Base-by-base conservation (phyloP, 1,140 invertebrate species). In the Lordiphosa collinella region DNA sequence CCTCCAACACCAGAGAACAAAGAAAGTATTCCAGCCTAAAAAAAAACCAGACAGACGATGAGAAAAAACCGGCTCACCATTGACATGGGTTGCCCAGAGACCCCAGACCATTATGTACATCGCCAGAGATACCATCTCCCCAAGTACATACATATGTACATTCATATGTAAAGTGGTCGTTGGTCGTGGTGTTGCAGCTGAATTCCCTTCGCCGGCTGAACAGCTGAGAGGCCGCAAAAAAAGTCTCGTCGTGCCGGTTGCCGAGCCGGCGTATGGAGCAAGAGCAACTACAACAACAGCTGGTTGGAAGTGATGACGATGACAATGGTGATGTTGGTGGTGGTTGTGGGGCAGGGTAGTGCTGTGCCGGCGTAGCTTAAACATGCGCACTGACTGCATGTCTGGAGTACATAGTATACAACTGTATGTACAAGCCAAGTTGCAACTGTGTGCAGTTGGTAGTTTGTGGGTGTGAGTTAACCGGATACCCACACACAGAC, bases 241-340 rank as follows among this genome's bases (percentile, higher is more conserved):
- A 18, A 18, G 18, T 18, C 18, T 18, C 18, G 18, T 18, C 18
- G 18, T 18, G 18, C 65, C 65, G 65, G 64, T 55, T 65, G 41
- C 50, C 52, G 72, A 70, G 58, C 72, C 72, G 72, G 72, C 65
- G 11, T 18, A 3, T 18, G 18, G 4, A 4, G 18, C 18, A 18
- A 18, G 18, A 56, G 43, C 71, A 82, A 84, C 76, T 76, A 80
- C 76, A 80, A 80, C 76, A 80, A 80, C 76, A 80, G 76, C 76
- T 80, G 76, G 53, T 74, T 58, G 32, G 29, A 25, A 22, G 44
- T 13, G 44, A 47, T 13, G 22, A 47, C 14, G 29, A 43, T 31
- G 32, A n/a, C 22, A 25, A 10, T n/a, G n/a, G n/a, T n/a, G n/a
- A n/a, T n/a, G n/a, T n/a, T n/a, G 8, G 25, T 22, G 16, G 34